Evolutionary conservation across 2,797 vertebrate species (phyloP), one percentile per base, ranked within the genome.

Genomic region (Columba guinea): DNA sequence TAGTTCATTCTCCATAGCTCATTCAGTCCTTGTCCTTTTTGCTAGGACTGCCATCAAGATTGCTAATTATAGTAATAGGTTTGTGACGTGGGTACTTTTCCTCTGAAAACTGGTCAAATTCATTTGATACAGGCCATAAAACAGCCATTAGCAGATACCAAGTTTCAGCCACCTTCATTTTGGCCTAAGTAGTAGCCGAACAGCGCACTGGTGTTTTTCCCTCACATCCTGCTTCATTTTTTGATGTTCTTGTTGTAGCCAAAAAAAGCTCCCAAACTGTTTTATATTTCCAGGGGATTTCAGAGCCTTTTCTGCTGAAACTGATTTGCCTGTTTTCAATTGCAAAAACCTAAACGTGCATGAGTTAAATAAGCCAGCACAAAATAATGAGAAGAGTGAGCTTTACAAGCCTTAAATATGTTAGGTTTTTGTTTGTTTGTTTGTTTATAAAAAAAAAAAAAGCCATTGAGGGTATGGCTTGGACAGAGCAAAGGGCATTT

Each of bases 1-100:
- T 91, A 89, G 76, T 91, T 95, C 69, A 82, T 84, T 96, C 89
- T 73, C 76, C 55, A 15, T 26, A 62, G 46, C 62, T 94, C 19
- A 7, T 95, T 93, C 49, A 55, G 74, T 82, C 85, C 83, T 74
- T 90, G 77, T 95, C 74, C 79, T 95, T 92, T 94, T 82, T 74
- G 49, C 91, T 93, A 67, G 59, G 34, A 76, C 74, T 94, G 49
- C 70, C 48, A 48, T 84, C 63, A 94, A 70, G 80, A 80, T 90
- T 77, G 70, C 67, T 95, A 91, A 94, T 94, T 90, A 60, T 58
- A 87, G 27, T 90, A 70, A 80, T 34, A 64, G 55, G 19, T 82
- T 90, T 93, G 69, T 88, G 85, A 67, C 1, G 9, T 84, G 48
- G 32, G 20, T 88, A 37, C 74, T 91, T 96, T 85, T 86, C 21